These are phyloP conservation scores for Papilio aristodemus DNA, from an alignment of 1,140 invertebrate genomes.

Conservation along the genomic window DNA sequence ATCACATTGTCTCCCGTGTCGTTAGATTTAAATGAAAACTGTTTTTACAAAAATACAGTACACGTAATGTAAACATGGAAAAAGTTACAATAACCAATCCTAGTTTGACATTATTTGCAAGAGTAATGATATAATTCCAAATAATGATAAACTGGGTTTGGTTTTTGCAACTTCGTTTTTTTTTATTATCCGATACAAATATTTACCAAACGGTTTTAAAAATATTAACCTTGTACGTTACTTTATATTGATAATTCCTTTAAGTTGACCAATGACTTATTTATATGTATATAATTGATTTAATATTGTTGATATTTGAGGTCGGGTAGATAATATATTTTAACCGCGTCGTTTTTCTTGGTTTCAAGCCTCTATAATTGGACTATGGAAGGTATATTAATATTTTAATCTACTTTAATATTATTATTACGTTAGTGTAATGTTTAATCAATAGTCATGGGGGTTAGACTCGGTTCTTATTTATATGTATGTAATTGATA, in stretches of 20 bases:
- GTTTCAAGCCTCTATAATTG: neutral
- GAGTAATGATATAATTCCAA: too few relatives aligned
- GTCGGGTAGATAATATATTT: neutral
- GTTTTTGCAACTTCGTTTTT: too few relatives aligned
- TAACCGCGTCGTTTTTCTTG: conserved; percentile 7
- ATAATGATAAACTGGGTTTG: neutral
- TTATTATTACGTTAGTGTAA: neutral
- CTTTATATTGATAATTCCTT: neutral
- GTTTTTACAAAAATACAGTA: too few relatives aligned
- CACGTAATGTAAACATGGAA: too few relatives aligned
- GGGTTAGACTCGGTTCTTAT: too few relatives aligned
- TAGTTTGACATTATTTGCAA: too few relatives aligned
- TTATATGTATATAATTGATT: neutral
- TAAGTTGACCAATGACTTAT: neutral
- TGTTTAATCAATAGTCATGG: neutral
- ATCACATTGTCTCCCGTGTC: neutral
- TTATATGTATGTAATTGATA: too few relatives aligned
- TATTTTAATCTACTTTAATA: neutral
- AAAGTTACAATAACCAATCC: too few relatives aligned
- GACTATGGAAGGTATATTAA: neutral
- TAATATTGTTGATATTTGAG: neutral
- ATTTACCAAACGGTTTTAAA: neutral
- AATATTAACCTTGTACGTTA: neutral
- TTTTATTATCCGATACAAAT: too few relatives aligned
- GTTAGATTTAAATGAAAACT: too few relatives aligned